Evolutionary conservation across 1,140 invertebrate species (phyloP).

Genomic region (Lordiphosa mommai): DNA sequence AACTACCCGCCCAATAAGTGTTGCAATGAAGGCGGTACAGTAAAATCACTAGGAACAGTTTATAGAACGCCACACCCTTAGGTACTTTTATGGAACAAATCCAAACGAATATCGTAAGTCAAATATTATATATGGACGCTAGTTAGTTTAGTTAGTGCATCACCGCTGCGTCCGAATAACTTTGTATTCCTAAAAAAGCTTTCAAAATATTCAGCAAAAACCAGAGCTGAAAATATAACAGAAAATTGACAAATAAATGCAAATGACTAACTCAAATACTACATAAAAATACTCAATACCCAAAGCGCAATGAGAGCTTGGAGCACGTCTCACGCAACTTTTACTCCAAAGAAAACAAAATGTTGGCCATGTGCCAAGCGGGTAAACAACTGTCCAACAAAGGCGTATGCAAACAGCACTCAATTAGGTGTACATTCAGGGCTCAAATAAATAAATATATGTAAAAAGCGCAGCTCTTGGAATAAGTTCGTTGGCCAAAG

Average conservation of each 20-base stretch:
- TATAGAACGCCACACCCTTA: too few relatives aligned
- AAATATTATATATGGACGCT: too few relatives aligned
- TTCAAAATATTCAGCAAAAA: constrained; percentile 5
- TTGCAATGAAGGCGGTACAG: too few relatives aligned
- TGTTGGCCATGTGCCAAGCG: constrained; percentile 57
- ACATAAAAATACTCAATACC: constrained; percentile 28
- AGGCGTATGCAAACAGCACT: constrained; percentile 48
- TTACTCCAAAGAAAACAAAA: constrained; percentile 8
- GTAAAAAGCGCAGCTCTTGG: constrained; percentile 52
- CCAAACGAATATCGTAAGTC: too few relatives aligned
- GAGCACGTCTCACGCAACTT: constrained; percentile 29
- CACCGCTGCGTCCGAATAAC: too few relatives aligned
- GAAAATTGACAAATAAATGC: constrained; percentile 63
- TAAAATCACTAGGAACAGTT: too few relatives aligned
- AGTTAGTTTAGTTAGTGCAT: too few relatives aligned
- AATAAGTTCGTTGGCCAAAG: constrained; percentile 59
- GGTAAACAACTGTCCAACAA: constrained; percentile 38
- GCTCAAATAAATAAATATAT: constrained; percentile 17
- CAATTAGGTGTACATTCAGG: constrained; percentile 43
- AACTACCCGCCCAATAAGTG: too few relatives aligned
- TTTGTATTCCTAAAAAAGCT: too few relatives aligned
- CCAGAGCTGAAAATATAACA: constrained; percentile 29
- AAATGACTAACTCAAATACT: constrained; percentile 69
- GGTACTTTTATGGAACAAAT: too few relatives aligned
- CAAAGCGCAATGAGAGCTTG: constrained; percentile 36